Percentiles rank a stretch among this genome's conserved stretches.
phyloP scores from a whole-genome alignment of 2,113 vertebrate genomes.

The Erpornis zantholeuca region DNA sequence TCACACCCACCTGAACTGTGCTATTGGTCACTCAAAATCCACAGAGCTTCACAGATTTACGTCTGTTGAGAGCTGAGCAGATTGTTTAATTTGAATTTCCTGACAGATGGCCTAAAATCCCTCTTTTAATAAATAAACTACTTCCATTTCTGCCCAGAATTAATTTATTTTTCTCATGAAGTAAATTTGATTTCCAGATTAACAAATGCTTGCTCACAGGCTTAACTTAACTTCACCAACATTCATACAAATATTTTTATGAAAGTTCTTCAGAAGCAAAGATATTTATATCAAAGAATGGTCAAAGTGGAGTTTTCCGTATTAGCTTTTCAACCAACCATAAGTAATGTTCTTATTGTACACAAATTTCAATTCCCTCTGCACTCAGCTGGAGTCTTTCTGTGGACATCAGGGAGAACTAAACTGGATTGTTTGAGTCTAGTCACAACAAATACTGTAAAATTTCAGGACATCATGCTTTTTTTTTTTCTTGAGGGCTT shows the following conservation, averaged over 20 bases:
- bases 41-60: background rate
- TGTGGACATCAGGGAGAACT: background rate
- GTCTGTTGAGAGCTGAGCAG: background rate
- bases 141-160: background rate
- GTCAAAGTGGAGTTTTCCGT: background rate
- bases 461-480: background rate
- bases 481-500: background rate
- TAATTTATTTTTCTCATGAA: background rate
- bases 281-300: background rate
- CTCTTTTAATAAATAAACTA: conserved; percentile 13
- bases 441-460: background rate
- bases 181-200: conserved; percentile 15
- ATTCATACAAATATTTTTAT: background rate
- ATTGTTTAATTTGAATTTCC: conserved; percentile 8
- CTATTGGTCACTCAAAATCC: background rate
- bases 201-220: background rate
- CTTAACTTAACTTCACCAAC: background rate
- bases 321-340: background rate
- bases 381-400: background rate
- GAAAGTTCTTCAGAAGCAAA: conserved; percentile 2
- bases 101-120: conserved; percentile 24
- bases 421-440: background rate
- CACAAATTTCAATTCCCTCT: background rate
- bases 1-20: background rate
- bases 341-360: background rate